Evolutionary conservation across 2,888 invertebrate genomes (phyloP).

Genomic region (Drosophila fungiperda): DNA sequence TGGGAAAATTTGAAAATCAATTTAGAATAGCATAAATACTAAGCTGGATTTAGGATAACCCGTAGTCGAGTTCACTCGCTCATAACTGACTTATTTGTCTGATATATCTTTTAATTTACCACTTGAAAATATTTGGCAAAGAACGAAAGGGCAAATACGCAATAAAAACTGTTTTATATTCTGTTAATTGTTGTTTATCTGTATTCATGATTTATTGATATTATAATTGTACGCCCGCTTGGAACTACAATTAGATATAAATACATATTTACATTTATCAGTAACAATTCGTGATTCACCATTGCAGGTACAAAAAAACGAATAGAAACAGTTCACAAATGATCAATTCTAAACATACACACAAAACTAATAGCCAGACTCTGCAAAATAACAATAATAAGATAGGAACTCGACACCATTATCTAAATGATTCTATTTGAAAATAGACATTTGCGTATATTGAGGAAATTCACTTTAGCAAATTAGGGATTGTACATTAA

Average conservation of each 20-base stretch:
- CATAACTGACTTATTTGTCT: background rate
- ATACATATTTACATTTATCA: slow-evolving; percentile 14
- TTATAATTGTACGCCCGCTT: background rate
- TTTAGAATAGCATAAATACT: background rate
- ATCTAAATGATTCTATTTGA: slow-evolving; percentile 9
- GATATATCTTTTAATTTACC: background rate
- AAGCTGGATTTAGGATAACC: background rate
- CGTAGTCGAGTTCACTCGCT: background rate
- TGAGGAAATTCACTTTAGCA: background rate
- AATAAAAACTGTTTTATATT: background rate
- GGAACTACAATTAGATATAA: background rate
- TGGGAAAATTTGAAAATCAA: background rate
- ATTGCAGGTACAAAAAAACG: slow-evolving; percentile 8
- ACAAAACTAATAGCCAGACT: background rate
- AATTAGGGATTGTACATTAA: background rate
- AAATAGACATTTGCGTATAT: slow-evolving; percentile 1
- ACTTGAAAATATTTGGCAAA: background rate
- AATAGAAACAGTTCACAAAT: slow-evolving; percentile 4
- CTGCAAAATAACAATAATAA: background rate
- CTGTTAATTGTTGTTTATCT: slow-evolving; percentile 1
- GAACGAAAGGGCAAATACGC: background rate
- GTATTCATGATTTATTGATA: background rate
- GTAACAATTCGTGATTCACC: slow-evolving; percentile 26
- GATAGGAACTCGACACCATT: slow-evolving; percentile 14
- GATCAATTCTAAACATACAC: slow-evolving; percentile 20